Conservation (phyloP, 2,113 vertebrate genomes). For the Peromyscus polionotus region DNA sequence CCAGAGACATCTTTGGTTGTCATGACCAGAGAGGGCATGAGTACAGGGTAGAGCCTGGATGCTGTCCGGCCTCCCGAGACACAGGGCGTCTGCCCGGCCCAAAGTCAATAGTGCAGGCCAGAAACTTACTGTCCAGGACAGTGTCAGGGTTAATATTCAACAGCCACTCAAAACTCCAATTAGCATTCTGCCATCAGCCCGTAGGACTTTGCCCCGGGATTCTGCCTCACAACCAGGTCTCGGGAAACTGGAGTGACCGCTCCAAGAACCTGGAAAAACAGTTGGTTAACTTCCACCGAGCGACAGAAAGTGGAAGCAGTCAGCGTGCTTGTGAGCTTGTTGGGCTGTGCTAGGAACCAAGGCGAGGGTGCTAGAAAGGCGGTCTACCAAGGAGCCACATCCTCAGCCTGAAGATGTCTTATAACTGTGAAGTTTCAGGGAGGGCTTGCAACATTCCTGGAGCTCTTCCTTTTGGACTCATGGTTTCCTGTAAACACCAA, state of each 20-base stretch:
- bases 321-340: neutral
- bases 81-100: neutral
- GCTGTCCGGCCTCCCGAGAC: neutral
- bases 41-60: neutral
- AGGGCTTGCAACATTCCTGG: neutral
- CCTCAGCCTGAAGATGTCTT: neutral
- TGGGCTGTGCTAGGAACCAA: neutral
- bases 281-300: neutral
- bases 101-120: constrained; percentile 38
- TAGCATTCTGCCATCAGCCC: neutral
- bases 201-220: constrained; percentile 69
- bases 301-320: neutral
- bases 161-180: constrained; percentile 69
- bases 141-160: constrained; percentile 76
- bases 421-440: neutral
- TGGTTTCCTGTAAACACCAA: accelerated
- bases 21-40: neutral
- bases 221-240: neutral
- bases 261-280: neutral
- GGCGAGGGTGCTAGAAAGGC: neutral
- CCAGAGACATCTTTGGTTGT: neutral
- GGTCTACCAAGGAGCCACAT: neutral
- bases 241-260: neutral
- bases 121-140: constrained; percentile 45
- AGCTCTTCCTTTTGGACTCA: no score